phyloP scores from a whole-genome alignment of 2,113 vertebrate genomes.

The Sakesphorus luctuosus region DNA sequence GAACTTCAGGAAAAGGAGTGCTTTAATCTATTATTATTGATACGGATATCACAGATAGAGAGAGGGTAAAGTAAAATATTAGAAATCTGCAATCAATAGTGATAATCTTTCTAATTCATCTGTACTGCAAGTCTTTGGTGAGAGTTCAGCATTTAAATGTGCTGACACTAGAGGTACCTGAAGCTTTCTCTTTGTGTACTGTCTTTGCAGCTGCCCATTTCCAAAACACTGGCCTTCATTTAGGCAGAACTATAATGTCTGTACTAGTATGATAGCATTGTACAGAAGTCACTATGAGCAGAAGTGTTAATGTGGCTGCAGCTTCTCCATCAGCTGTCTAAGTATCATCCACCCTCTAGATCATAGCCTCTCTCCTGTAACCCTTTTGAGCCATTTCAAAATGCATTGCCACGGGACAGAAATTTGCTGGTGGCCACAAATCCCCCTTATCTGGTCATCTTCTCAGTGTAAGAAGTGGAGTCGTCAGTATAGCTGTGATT shows the following conservation, averaged over 20 bases:
- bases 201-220: background rate
- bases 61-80: background rate
- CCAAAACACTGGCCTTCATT: background rate
- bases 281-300: background rate
- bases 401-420: background rate
- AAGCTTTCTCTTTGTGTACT: background rate
- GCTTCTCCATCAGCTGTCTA: background rate
- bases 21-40: background rate
- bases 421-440: background rate
- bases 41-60: background rate
- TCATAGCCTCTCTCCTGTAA: background rate
- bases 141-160: background rate
- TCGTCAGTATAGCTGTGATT: fast-evolving
- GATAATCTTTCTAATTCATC: background rate
- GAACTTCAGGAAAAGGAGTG: background rate
- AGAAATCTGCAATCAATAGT: background rate
- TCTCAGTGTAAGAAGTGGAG: fast-evolving
- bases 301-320: background rate
- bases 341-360: fast-evolving
- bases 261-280: background rate
- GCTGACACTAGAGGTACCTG: background rate
- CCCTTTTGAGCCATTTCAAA: background rate
- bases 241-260: background rate
- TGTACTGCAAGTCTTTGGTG: background rate
- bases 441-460: background rate